Evolutionary conservation across 1,140 invertebrate genomes (phyloP).

Genomic region (Ruditapes philippinarum): DNA sequence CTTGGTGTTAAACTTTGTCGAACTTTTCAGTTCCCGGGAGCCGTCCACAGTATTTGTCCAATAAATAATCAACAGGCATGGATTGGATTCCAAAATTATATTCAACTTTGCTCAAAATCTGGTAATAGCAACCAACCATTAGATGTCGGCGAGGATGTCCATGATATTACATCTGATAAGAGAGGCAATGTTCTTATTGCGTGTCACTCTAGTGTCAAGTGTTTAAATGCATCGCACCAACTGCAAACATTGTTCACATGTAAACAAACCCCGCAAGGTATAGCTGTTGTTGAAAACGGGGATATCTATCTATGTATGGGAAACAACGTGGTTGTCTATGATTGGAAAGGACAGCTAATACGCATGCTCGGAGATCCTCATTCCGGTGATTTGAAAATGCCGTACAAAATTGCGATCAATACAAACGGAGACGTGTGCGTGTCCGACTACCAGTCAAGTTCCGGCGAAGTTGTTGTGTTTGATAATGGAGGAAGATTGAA

Average conservation of each 20-base stretch:
- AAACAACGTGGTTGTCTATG: conserved; percentile 31
- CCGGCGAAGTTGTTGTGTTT: conserved; percentile 53
- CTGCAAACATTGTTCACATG: conserved; percentile 39
- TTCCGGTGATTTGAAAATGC: conserved; percentile 52
- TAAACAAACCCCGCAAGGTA: conserved; percentile 6
- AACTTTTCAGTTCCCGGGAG: conserved; percentile 2
- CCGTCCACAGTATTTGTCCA: conserved; percentile 57
- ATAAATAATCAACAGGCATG: conserved; percentile 21
- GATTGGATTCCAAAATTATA: conserved; percentile 58
- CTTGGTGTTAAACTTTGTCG: not conserved
- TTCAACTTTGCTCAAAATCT: conserved; percentile 56
- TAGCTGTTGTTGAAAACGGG: conserved; percentile 25
- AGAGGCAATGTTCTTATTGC: conserved; percentile 47
- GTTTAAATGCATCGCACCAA: not conserved
- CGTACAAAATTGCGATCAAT: conserved; percentile 56
- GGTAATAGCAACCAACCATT: conserved; percentile 15
- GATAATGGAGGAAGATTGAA: conserved; percentile 22
- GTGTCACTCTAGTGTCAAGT: conserved; percentile 31
- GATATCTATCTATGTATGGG: conserved; percentile 34
- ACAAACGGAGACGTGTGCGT: conserved; percentile 56
- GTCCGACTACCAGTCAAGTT: conserved; percentile 56
- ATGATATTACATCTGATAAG: conserved; percentile 37
- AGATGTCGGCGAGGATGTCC: conserved; percentile 43
- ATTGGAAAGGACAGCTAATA: not conserved
- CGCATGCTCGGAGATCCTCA: not conserved